Evolutionary conservation across 2,113 vertebrate species (phyloP), one percentile per base, ranked within the genome.

Genomic region (Typhlomys cinereus): DNA sequence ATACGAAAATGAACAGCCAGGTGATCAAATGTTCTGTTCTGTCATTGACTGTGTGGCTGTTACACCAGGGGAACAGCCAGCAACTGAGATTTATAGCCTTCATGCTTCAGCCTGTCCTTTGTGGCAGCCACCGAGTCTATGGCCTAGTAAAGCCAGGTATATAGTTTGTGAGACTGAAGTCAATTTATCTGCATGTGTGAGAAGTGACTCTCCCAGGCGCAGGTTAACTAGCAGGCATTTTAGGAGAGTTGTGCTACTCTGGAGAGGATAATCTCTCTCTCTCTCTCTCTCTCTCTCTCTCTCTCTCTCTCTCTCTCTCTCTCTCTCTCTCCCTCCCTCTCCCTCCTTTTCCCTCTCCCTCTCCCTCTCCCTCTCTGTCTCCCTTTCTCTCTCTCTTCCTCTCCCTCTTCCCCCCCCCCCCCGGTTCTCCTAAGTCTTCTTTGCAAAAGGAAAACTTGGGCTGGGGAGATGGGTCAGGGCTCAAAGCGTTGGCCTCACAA

Each of bases 171-270:
- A 62, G 44, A 27, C 20, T 34, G 44, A 84, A 73, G 54, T 29
- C 14, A 31, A 39, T 61, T 76, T n/a, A n/a, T 93, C 76, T 81
- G 62, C 85, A 29, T 80, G 4, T 17, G n/a, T 14, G 36, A 76
- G 59, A 92, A 67, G 34, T 70, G 64, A 20, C 41, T n/a, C 10
- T 61, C 61, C 18, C 50, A 44, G 57, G 11, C 23, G 18, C 31
- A 70, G 64, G 67, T 71, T 57, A 83, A 31, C 14, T 48, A 83
- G 70, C 14, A 34, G 36, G 5, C 39, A 25, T 27, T 14, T 25
- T 12, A 41, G 90, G 36, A 59, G 1, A 0, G 10, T 34, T 7
- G 1, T 4, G 1, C 1, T 12, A 52, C 46, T 0, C 62, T 14
- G 18, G 46, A 57, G 23, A 57, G 7, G 44, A 29, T 7, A 54